Percentiles rank a stretch among this genome's conserved stretches.
Conservation (phyloP, 1,140 invertebrate species). For the Capitella teleta region DNA sequence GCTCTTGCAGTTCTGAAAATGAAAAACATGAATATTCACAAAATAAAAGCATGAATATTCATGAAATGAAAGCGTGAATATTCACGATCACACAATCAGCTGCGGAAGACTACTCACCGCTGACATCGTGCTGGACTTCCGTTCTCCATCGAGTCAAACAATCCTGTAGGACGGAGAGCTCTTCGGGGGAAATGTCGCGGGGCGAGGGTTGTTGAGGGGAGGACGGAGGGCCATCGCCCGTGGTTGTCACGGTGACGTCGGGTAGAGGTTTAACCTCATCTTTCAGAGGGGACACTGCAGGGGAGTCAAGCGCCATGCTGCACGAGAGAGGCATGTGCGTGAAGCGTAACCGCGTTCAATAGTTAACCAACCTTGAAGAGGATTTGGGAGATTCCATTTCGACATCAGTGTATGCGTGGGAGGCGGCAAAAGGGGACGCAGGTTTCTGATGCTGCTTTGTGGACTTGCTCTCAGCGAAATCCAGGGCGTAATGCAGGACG, state of each 20-base stretch:
- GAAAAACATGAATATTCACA: too few relatives aligned
- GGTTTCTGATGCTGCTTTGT: neutral
- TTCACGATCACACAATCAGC: too few relatives aligned
- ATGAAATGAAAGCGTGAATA: too few relatives aligned
- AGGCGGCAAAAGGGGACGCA: slow-evolving; percentile 14
- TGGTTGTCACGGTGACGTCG: slow-evolving; percentile 15
- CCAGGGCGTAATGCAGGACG: slow-evolving; percentile 38
- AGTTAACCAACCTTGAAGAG: slow-evolving; percentile 11
- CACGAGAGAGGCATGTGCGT: neutral
- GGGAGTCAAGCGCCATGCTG: slow-evolving; percentile 13
- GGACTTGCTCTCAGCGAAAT: slow-evolving; percentile 30
- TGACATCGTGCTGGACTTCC: slow-evolving; percentile 41
- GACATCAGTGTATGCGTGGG: slow-evolving; percentile 20
- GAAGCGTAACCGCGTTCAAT: too few relatives aligned
- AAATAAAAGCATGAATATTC: too few relatives aligned
- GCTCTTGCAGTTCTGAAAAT: slow-evolving; percentile 38
- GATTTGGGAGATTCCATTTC: slow-evolving; percentile 35
- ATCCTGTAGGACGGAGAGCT: slow-evolving; percentile 35
- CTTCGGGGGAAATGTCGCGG: slow-evolving; percentile 27
- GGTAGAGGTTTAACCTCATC: slow-evolving; percentile 11
- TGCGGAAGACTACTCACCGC: slow-evolving; percentile 23
- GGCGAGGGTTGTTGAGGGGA: too few relatives aligned
- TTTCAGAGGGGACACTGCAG: neutral
- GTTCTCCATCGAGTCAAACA: slow-evolving; percentile 42
- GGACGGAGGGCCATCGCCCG: slow-evolving; percentile 12